Evolutionary conservation across 2,797 vertebrate species (phyloP), one percentile per base, ranked within the genome.

Genomic region (Malurus splendens): DNA sequence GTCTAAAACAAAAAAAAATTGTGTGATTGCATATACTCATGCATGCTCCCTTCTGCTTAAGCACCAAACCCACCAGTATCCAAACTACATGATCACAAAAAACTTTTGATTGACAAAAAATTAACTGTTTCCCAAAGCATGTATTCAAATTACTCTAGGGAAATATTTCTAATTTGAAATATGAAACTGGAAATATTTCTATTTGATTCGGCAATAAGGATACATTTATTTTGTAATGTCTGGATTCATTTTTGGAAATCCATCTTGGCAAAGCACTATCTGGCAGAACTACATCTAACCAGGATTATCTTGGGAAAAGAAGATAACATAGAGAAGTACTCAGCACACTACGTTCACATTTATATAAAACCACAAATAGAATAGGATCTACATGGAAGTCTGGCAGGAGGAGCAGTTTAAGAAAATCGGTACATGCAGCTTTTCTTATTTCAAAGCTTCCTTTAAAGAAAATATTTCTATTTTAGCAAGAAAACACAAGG

Each of bases 11-110:
- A 51, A 27, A 14, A 14, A 45, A 25, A 27, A 30, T 4, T 8
- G 1, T 14, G 3, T 6, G 6, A 42, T 33, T 38, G 4, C 4
- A 28, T 7, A 10, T 5, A 44, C 4, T 14, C 2, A 24, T 14
- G 18, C 2, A 16, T 22, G 4, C 3, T 82, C 11, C 33, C 9
- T 61, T 70, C n/a, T 61, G 18, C 2, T 2, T 20, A 47, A 61
- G 6, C 14, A 61, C 19, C 33, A 33, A 32, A 48, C 20, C 15
- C 61, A 74, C 12, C 22, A 51, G 6, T 12, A 51, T n/a, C 18
- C 47, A 52, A 67, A 39, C 14, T 59, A 10, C 4, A 25, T 25
- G 24, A n/a, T 47, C 18, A 47, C 18, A 52, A 23, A 9, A 55
- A 47, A 2, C 2, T 14, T 25, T 15, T 42, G 27, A 24, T 0